Evolutionary conservation across 2,888 invertebrate genomes (phyloP).

Genomic region (Cepaea hortensis): DNA sequence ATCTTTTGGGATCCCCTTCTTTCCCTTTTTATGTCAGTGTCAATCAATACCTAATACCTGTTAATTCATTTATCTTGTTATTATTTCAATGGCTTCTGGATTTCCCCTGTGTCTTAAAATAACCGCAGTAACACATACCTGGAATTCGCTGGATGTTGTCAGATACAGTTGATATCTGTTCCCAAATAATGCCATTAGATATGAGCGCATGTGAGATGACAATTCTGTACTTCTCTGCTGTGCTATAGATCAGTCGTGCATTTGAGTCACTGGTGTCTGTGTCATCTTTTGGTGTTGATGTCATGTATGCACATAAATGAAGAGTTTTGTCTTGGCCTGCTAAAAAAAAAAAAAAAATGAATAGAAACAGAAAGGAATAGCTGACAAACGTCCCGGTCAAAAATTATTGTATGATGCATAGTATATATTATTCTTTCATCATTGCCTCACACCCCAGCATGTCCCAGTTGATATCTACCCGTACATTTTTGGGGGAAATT

Average conservation of each 20-base stretch:
- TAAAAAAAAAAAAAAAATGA: neutral
- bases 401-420: too few relatives aligned
- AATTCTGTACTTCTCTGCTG: conserved; percentile 28
- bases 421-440: too few relatives aligned
- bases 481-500: too few relatives aligned
- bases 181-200: conserved; percentile 2
- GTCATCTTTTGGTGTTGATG: neutral
- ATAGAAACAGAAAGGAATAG: too few relatives aligned
- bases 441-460: too few relatives aligned
- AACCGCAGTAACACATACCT: neutral
- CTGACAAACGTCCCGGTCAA: too few relatives aligned
- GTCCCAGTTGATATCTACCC: too few relatives aligned
- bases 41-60: too few relatives aligned
- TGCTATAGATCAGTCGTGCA: conserved; percentile 20
- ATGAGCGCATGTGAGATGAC: conserved; percentile 12
- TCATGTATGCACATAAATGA: conserved; percentile 38
- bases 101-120: neutral
- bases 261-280: neutral
- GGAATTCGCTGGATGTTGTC: conserved; percentile 3
- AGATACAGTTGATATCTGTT: neutral
- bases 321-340: conserved; percentile 17
- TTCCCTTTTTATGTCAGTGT: too few relatives aligned
- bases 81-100: too few relatives aligned
- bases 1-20: too few relatives aligned
- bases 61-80: too few relatives aligned